These are phyloP conservation scores for Ptychoptera albimana DNA, from an alignment of 2,888 invertebrate species.

Conservation along the genomic window DNA sequence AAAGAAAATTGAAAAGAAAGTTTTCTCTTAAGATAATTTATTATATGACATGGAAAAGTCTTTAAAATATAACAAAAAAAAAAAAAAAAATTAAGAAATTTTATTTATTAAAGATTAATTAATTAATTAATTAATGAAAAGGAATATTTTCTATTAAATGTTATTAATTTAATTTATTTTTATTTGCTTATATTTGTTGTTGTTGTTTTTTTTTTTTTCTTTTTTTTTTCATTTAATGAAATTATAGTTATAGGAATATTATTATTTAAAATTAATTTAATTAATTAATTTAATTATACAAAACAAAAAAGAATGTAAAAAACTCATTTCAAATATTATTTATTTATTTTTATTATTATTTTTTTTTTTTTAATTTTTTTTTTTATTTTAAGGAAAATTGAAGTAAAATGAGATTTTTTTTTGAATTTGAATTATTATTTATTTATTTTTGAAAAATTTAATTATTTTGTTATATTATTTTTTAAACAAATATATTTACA, in stretches of 20 bases:
- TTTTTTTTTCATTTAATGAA: not conserved
- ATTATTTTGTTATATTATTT: not conserved
- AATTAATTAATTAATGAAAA: not conserved
- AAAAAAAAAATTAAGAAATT: too few species aligned
- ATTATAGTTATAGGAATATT: not conserved
- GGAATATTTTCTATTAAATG: not conserved
- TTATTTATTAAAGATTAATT: not conserved
- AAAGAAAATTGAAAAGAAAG: conserved; percentile 1
- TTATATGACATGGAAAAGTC: not conserved
- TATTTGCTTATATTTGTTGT: not conserved
- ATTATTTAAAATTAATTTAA: too few species aligned
- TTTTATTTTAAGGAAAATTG: too few species aligned
- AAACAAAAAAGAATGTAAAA: too few species aligned
- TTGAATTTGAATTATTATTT: too few species aligned
- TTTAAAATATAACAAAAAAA: too few species aligned
- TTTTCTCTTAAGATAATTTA: conserved; percentile 8
- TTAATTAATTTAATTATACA: too few species aligned
- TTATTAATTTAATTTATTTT: not conserved
- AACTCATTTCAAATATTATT: too few species aligned
- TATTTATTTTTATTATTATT: too few species aligned
- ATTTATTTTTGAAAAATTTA: too few species aligned
- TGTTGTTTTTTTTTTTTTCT: not conserved
- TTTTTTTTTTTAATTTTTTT: too few species aligned
- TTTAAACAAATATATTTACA: not conserved
- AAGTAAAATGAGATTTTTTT: too few species aligned